Base-by-base conservation (phyloP, 2,888 invertebrate species). In the Xestobium rufovillosum region DNA sequence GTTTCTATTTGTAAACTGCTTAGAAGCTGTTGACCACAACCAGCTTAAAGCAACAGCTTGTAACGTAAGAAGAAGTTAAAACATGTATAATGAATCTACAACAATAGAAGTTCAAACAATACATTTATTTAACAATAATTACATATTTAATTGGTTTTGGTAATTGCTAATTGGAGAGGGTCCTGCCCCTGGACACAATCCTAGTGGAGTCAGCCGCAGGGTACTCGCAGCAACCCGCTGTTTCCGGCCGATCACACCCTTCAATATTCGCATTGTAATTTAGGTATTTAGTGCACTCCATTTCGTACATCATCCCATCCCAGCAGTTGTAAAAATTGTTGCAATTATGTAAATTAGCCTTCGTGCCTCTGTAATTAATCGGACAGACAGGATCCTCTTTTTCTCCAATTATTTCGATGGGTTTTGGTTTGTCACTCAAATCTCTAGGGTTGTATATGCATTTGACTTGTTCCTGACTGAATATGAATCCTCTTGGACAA, bases 211-310 rank as follows among this genome's bases (percentile, higher is more conserved):
- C 23, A 19, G 6, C n/a, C n/a, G 6, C 23, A 6, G 6, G n/a
- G n/a, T 19, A 19, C n/a, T 19, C 23, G n/a, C 23, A 19, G n/a
- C 23, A 19, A 8, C 23, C 23, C 23, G 23, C 23, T n/a, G 23
- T 19, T 19, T 19, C 23, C 6, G 23, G 23, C 6, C n/a, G n/a
- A n/a, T 19, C 23, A n/a, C 23, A 19, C 23, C 6, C n/a, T n/a
- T n/a, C 23, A n/a, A 19, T 19, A 6, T n/a, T n/a, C n/a, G 6
- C 23, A 19, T 19, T 19, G n/a, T 19, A 19, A 6, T 8, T n/a
- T n/a, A 19, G 23, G 23, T 19, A n/a, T n/a, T 6, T n/a, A 8
- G 23, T n/a, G 23, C 23, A 19, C n/a, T 8, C 6, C 23, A n/a
- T 19, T n/a, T 19, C 23, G 23, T 19, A 19, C n/a, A 6, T n/a